These are phyloP conservation scores for Acanthoscelides obtectus DNA, from an alignment of 2,888 invertebrate genomes.

Conservation along the genomic window DNA sequence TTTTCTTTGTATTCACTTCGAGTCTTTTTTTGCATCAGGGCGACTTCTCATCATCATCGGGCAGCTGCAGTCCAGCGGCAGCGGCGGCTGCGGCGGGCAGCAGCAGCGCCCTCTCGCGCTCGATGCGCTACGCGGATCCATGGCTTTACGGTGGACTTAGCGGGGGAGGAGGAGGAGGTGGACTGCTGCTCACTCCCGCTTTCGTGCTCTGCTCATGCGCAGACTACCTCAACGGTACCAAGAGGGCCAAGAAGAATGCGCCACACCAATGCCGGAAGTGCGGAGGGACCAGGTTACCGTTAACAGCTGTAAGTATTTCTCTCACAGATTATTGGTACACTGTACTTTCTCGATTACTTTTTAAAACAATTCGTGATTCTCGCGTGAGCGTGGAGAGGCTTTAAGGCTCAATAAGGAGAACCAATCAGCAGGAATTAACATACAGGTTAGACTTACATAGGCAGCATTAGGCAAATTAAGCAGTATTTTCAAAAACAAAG, in stretches of 20 bases:
- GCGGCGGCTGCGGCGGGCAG: not conserved
- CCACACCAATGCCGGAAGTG: constrained; percentile 79
- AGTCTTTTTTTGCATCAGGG: constrained; percentile 9
- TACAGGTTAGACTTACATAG: no score
- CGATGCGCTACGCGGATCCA: constrained; percentile 80
- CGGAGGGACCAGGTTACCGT: constrained; percentile 72
- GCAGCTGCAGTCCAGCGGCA: not conserved
- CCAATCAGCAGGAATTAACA: no score
- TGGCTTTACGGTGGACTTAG: constrained; percentile 80
- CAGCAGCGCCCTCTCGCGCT: constrained; percentile 66
- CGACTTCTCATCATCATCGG: constrained; percentile 5
- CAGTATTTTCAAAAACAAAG: no score
- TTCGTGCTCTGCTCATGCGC: constrained; percentile 77
- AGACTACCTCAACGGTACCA: constrained; percentile 74
- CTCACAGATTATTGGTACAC: no score
- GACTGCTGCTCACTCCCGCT: constrained; percentile 53
- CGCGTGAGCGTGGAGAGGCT: no score
- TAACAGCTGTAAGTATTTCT: constrained; percentile 54
- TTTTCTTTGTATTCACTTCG: no score
- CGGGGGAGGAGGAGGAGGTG: constrained; percentile 31
- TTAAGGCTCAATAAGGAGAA: no score
- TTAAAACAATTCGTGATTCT: no score
- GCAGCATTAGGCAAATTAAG: no score
- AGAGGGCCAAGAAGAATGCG: constrained; percentile 66
- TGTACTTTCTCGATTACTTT: no score